Conservation (phyloP, 2,888 invertebrate genomes). For the Mechanitis mazaeus region DNA sequence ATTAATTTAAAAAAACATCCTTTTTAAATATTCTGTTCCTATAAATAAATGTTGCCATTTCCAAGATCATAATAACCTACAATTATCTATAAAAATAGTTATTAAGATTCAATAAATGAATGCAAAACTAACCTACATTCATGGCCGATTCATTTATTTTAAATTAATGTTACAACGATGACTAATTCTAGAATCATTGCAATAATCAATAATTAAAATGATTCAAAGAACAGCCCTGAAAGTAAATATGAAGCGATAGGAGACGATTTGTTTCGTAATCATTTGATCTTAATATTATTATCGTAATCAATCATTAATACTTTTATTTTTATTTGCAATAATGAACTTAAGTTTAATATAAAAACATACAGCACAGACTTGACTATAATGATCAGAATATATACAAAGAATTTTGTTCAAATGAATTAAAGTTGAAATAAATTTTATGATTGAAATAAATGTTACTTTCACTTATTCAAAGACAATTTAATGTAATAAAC, state of each 20-base stretch:
- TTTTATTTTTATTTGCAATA: slow-evolving; percentile 4
- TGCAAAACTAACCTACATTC: too few relatives aligned
- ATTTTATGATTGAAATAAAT: too few relatives aligned
- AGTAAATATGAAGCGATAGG: slow-evolving; percentile 14
- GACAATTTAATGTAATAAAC: slow-evolving; percentile 1
- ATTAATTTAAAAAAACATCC: too few relatives aligned
- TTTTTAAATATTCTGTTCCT: too few relatives aligned
- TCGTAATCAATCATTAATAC: slow-evolving; percentile 15
- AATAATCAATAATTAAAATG: slow-evolving; percentile 10
- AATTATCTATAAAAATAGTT: too few relatives aligned
- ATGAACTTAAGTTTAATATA: background rate
- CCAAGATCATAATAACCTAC: too few relatives aligned
- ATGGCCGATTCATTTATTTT: slow-evolving; percentile 6
- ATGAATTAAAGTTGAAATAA: too few relatives aligned
- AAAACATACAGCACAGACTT: background rate
- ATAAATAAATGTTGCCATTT: too few relatives aligned
- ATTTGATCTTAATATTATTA: slow-evolving; percentile 17
- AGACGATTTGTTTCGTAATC: slow-evolving; percentile 16
- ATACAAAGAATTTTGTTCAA: too few relatives aligned
- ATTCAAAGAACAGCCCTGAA: slow-evolving; percentile 20
- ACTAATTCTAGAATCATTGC: slow-evolving; percentile 11
- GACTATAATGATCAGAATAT: background rate
- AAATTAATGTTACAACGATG: slow-evolving; percentile 20
- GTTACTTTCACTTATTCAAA: background rate
- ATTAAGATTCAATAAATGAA: too few relatives aligned